Evolutionary conservation across 2,113 vertebrate genomes (phyloP).

Genomic region (Heterotis niloticus): DNA sequence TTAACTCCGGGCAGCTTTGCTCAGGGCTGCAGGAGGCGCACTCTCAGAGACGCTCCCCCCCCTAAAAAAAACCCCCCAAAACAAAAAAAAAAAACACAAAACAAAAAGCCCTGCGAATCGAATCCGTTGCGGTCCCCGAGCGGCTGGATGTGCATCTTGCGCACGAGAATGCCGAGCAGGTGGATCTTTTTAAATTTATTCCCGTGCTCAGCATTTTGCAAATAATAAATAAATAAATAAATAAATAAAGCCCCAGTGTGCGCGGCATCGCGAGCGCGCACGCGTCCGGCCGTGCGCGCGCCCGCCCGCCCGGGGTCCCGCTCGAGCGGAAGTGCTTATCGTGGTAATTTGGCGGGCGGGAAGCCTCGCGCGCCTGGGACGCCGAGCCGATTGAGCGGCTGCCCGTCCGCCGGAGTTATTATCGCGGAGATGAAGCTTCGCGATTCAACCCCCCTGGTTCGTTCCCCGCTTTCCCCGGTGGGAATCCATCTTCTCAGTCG

Average conservation of each 20-base stretch:
- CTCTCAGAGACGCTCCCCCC: background rate
- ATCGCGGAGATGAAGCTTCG: slow-evolving; percentile 14
- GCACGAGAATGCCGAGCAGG: slow-evolving; percentile 14
- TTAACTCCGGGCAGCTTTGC: too few species aligned
- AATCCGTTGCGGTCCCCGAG: slow-evolving; percentile 9
- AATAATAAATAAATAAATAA: too few species aligned
- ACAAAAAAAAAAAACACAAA: background rate
- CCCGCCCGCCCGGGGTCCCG: background rate
- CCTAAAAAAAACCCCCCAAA: too few species aligned
- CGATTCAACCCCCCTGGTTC: background rate
- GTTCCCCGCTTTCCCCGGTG: slow-evolving; percentile 9
- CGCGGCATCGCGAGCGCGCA: background rate
- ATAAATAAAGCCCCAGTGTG: background rate
- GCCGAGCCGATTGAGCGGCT: slow-evolving; percentile 23
- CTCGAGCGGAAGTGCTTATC: slow-evolving; percentile 20
- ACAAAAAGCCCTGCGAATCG: background rate
- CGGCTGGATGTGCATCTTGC: background rate
- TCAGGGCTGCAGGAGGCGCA: background rate
- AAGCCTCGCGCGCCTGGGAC: slow-evolving; percentile 23
- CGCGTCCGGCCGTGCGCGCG: too few species aligned
- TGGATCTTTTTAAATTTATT: slow-evolving; percentile 17
- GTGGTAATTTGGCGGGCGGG: slow-evolving; percentile 25
- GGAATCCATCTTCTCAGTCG: slow-evolving; percentile 30
- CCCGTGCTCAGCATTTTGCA: slow-evolving; percentile 5
- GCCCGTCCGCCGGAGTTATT: slow-evolving; percentile 22